Percentiles rank a stretch among this genome's conserved stretches.
Evolutionary conservation across 2,888 invertebrate genomes (phyloP).

Genomic region (Buathra laborator): DNA sequence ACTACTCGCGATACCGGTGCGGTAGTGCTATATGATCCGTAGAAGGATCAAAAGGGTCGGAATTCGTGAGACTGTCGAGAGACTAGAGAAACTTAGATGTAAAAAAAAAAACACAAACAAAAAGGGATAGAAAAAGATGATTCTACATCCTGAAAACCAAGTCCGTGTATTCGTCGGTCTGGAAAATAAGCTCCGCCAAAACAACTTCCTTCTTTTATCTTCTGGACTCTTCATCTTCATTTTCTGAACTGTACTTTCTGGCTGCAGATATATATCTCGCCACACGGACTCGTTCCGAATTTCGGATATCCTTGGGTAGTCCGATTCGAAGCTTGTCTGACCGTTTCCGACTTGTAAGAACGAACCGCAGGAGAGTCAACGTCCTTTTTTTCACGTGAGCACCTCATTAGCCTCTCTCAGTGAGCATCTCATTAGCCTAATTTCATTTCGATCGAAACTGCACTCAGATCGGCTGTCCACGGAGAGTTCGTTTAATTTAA

Average conservation of each 20-base stretch:
- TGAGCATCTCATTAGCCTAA: slow-evolving; percentile 75
- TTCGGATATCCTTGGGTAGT: slow-evolving; percentile 28
- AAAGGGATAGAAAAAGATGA: slow-evolving; percentile 65
- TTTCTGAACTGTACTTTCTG: slow-evolving; percentile 37
- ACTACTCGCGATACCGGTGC: slow-evolving; percentile 12
- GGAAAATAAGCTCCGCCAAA: slow-evolving; percentile 83
- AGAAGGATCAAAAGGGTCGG: slow-evolving; percentile 16
- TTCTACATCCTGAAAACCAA: slow-evolving; percentile 70
- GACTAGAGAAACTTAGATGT: slow-evolving; percentile 33
- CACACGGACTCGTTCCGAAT: slow-evolving; percentile 23
- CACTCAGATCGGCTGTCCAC: slow-evolving; percentile 38
- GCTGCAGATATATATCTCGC: slow-evolving; percentile 16
- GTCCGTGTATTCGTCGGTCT: slow-evolving; percentile 78
- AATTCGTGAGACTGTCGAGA: slow-evolving; percentile 26
- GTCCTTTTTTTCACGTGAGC: slow-evolving; percentile 47
- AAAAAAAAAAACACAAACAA: slow-evolving; percentile 64
- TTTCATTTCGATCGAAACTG: slow-evolving; percentile 67
- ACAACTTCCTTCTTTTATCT: slow-evolving; percentile 74
- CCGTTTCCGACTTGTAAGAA: slow-evolving; percentile 2
- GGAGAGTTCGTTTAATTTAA: slow-evolving; percentile 11
- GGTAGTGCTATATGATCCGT: slow-evolving; percentile 27
- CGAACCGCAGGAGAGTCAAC: slow-evolving; percentile 1
- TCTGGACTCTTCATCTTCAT: slow-evolving; percentile 59
- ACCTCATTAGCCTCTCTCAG: slow-evolving; percentile 72
- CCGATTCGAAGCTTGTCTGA: neutral